Evolutionary conservation across 2,113 vertebrate genomes (phyloP).

Genomic region (Platysternon megacephalum): DNA sequence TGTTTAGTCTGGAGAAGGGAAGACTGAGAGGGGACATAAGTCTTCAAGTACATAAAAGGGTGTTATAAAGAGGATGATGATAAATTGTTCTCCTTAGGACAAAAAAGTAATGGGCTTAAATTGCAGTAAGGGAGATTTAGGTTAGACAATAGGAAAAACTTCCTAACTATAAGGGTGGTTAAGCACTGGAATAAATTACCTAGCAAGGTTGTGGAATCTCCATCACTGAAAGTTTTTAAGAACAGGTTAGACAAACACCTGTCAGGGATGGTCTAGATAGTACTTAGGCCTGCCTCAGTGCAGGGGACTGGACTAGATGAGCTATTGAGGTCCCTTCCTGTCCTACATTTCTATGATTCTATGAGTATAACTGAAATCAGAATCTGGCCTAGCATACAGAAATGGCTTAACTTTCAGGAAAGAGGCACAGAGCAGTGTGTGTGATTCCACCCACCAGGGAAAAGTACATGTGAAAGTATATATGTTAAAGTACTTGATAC

Average conservation of each 20-base stretch:
- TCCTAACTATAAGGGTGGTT: background rate
- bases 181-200: background rate
- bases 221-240: background rate
- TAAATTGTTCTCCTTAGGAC: background rate
- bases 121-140: background rate
- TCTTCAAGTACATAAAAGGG: background rate
- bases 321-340: background rate
- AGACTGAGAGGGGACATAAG: background rate
- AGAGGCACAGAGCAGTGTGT: background rate
- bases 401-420: background rate
- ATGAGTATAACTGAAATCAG: background rate
- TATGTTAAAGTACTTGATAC: background rate
- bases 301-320: background rate
- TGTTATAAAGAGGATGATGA: background rate
- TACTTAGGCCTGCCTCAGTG: background rate
- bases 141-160: background rate
- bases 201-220: background rate
- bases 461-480: rapidly evolving
- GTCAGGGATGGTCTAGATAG: background rate
- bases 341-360: background rate
- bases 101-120: background rate
- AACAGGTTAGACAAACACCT: background rate
- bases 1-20: background rate
- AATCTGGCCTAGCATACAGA: background rate
- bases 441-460: background rate